A percentile compares a stretch with the other conserved stretches of the same genome.
These are phyloP conservation scores for Falco columbarius DNA, from an alignment of 2,797 vertebrate genomes.

Conservation along the genomic window DNA sequence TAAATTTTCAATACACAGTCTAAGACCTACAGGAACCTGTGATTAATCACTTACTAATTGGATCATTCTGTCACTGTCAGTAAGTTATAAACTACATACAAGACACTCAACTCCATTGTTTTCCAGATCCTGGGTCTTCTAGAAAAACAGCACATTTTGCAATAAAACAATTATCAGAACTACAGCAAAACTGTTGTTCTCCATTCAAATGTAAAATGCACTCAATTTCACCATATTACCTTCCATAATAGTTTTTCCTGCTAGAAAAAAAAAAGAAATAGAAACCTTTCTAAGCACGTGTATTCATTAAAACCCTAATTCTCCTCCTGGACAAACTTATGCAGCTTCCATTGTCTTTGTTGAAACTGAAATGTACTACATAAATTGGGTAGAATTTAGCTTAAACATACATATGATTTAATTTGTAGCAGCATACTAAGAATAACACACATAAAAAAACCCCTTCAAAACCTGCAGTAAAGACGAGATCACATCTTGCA, in stretches of 20 bases:
- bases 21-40: slow-evolving; percentile 12
- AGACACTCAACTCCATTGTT: slow-evolving; percentile 4
- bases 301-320: not conserved
- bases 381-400: not conserved
- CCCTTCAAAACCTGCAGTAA: not conserved
- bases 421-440: not conserved
- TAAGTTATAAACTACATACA: slow-evolving; percentile 29
- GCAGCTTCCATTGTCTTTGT: not conserved
- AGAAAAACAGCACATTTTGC: slow-evolving; percentile 22
- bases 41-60: slow-evolving; percentile 68
- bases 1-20: not conserved
- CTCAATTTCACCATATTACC: not conserved
- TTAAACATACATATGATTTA: not conserved
- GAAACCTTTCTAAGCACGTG: not conserved
- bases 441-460: not conserved
- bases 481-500: not conserved
- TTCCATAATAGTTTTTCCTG: not conserved
- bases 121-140: slow-evolving; percentile 8
- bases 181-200: not conserved
- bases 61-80: slow-evolving; percentile 46
- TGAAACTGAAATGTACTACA: not conserved
- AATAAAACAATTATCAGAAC: not conserved
- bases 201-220: slow-evolving; percentile 22
- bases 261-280: not conserved
- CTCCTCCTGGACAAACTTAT: not conserved